Base-by-base conservation (phyloP, 2,113 vertebrate genomes). In the Elephantulus edwardii region DNA sequence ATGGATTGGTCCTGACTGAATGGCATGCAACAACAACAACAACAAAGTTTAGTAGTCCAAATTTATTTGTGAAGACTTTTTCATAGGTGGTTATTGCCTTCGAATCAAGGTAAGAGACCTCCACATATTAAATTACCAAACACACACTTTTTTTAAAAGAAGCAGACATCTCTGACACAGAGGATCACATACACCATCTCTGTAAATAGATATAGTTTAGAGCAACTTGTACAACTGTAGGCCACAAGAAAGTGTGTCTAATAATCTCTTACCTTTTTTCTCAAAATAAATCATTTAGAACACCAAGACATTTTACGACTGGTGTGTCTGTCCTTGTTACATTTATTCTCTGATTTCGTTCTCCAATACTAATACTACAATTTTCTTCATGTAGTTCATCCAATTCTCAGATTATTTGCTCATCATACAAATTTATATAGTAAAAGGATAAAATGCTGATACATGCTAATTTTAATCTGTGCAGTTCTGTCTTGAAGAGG, bases 41-140 rank as follows among this genome's bases (percentile, higher is more conserved):
- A n/a, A n/a, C n/a, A n/a, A n/a, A n/a, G 3, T 14, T n/a, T 28
- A 58, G 2, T 5, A 54, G 0, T 11, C 1, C 8, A 35, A 8
- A 50, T 44, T 42, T 60, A 50, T 44, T 42, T 60, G 0, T 66
- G 20, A 7, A 28, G 11, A 66, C 2, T 42, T 60, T 42, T 20
- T 6, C 12, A 58, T 11, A 68, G 7, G 9, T n/a, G 16, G 1
- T 58, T 62, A 30, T n/a, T 50, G 44, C 20, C 5, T 46, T 48
- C 58, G 72, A 38, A 85, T 11, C 70, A 42, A 83, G 22, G 50
- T 16, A 79, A 58, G 38, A 48, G 81, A 87, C 58, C 1, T 8
- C 5, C 42, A 46, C 0, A 50, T 14, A 68, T 24, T 50, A 46
- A 76, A 52, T 16, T 81, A 60, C 24, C n/a, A 80, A 24, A 71